Evolutionary conservation across 2,797 vertebrate species (phyloP).

Genomic region (Pseudochaenichthys georgianus): DNA sequence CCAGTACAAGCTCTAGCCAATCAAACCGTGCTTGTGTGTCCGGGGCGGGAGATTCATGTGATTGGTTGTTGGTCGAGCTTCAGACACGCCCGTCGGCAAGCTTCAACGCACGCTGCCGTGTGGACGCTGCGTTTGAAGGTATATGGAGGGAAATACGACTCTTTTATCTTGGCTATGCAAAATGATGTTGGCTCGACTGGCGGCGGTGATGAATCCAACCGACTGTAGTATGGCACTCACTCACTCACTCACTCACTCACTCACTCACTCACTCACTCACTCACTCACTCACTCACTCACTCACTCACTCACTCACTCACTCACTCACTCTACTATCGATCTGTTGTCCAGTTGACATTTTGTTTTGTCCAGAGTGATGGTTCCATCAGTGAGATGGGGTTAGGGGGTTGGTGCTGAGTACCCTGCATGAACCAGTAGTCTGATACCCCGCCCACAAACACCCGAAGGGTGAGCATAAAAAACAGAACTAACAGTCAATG

Average conservation of each 20-base stretch:
- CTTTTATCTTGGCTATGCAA: neutral
- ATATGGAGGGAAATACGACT: neutral
- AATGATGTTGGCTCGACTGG: neutral
- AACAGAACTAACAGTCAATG: neutral
- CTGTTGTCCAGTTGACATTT: neutral
- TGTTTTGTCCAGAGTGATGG: neutral
- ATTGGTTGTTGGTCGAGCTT: too few species aligned
- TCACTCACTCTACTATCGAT: neutral
- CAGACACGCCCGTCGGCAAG: too few species aligned
- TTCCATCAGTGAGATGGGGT: conserved; percentile 7
- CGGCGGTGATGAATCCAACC: neutral
- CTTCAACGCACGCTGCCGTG: too few species aligned
- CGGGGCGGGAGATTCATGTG: too few species aligned
- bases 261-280: neutral
- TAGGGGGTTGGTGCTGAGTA: neutral
- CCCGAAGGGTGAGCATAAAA: too few species aligned
- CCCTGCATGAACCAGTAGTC: conserved; percentile 1
- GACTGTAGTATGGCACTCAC: too few species aligned
- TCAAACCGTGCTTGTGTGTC: too few species aligned
- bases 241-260: neutral
- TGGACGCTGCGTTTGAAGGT: neutral
- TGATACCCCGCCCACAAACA: neutral
- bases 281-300: neutral
- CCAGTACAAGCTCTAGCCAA: too few species aligned
- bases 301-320: neutral